phyloP scores from a whole-genome alignment of 2,113 vertebrate genomes.

The Turnix velox region DNA sequence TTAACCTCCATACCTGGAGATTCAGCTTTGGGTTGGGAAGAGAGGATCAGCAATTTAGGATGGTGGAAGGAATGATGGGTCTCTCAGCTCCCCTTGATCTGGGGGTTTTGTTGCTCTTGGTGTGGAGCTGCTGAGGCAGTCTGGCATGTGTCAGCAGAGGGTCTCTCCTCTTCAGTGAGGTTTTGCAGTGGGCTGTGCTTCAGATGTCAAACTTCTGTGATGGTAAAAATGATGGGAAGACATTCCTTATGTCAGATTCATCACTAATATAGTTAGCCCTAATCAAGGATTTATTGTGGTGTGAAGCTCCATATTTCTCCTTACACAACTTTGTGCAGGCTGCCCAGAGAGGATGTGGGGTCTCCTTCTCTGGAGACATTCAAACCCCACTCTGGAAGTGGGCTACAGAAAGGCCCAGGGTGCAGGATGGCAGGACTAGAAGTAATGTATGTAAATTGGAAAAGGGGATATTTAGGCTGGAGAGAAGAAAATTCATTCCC shows the following conservation, averaged over 20 bases:
- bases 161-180: neutral
- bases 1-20: neutral
- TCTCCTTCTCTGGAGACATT: too few species aligned
- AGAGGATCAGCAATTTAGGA: fast-evolving
- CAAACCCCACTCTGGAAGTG: too few species aligned
- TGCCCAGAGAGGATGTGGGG: too few species aligned
- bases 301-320: fast-evolving
- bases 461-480: too few species aligned
- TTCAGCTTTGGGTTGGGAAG: neutral
- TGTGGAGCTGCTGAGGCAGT: neutral
- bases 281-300: neutral
- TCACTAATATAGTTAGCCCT: neutral
- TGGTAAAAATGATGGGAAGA: neutral
- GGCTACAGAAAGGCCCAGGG: too few species aligned
- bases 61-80: fast-evolving
- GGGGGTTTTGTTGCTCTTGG: neutral
- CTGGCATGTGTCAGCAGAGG: neutral
- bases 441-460: too few species aligned
- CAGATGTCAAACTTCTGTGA: neutral
- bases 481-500: too few species aligned
- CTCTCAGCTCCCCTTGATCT: neutral
- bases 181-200: neutral
- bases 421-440: too few species aligned
- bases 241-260: neutral
- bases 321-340: neutral